Evolutionary conservation across 2,888 invertebrate species (phyloP), one percentile per base, ranked within the genome.

Genomic region (Melanophora roralis): DNA sequence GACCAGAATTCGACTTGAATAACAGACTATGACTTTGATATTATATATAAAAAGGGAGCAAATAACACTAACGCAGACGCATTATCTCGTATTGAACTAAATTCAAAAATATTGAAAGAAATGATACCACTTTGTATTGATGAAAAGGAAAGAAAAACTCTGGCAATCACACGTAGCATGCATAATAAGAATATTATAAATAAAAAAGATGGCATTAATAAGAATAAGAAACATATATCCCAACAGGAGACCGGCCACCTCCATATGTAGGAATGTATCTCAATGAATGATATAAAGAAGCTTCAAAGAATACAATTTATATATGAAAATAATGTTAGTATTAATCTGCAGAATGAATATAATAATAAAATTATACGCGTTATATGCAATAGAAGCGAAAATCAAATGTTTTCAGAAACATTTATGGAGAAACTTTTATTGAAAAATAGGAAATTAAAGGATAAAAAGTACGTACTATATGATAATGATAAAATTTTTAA

Each of bases 401-500:
- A 49, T 49, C 49, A 16, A 12, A 47, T n/a, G n/a, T n/a, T n/a
- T n/a, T n/a, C n/a, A n/a, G n/a, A n/a, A 47, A 21, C 47, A 23
- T 47, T 47, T 47, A 23, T 47, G 23, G 47, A 47, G 47, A 47
- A 47, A 23, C 47, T 47, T 47, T 23, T 32, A 53, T 32, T 32
- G 51, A 32, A 27, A 2, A 32, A 53, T 5, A 14, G n/a, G 2
- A 32, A 32, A 53, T 27, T 9, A 14, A 14, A n/a, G n/a, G n/a
- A n/a, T n/a, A n/a, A n/a, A n/a, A n/a, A n/a, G n/a, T n/a, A n/a
- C n/a, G n/a, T n/a, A n/a, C n/a, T 53, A 53, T 32, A 32, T 53
- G 51, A 27, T 53, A n/a, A n/a, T 53, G 27, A 53, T 32, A 27
- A 53, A 53, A 32, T 53, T 53, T 53, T 53, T 53, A 32, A 32